phyloP scores from a whole-genome alignment of 2,888 invertebrate species.

The Steinernema hermaphroditum region DNA sequence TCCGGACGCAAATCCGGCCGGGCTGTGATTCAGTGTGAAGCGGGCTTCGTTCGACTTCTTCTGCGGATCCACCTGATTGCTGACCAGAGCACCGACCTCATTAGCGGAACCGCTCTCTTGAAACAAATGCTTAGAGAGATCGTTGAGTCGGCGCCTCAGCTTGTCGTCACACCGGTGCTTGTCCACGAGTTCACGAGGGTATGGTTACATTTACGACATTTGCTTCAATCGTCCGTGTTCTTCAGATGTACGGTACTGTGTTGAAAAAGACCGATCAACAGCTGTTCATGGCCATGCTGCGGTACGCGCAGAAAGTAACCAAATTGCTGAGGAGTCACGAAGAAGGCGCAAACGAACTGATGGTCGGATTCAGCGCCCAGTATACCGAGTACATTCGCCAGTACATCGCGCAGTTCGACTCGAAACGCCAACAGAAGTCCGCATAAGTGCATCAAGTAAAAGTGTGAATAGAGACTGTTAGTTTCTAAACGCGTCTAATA shows the following conservation, averaged over 20 bases:
- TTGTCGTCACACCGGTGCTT: not conserved
- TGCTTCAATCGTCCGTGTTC: too few relatives aligned
- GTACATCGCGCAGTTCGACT: conserved; percentile 12
- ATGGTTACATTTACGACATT: not conserved
- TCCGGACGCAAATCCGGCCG: conserved; percentile 8
- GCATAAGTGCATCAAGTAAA: too few relatives aligned
- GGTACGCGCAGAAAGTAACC: not conserved
- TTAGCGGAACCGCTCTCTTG: not conserved
- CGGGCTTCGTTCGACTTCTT: not conserved
- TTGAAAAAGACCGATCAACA: not conserved
- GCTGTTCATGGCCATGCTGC: conserved; percentile 18
- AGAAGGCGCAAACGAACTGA: not conserved
- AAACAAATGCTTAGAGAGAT: not conserved
- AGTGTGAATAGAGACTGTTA: too few relatives aligned
- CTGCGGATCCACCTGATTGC: conserved; percentile 1
- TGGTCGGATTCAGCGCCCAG: conserved; percentile 20
- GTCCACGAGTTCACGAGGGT: conserved; percentile 11
- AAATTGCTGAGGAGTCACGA: not conserved
- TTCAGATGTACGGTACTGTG: not conserved
- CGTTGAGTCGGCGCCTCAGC: not conserved
- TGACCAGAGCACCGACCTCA: not conserved
- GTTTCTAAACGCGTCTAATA: too few relatives aligned
- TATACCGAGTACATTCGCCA: not conserved
- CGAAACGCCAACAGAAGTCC: conserved; percentile 8
- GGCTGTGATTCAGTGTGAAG: not conserved